Percentiles rank a stretch among this genome's conserved stretches.
These are phyloP conservation scores for Yponomeuta plumbellus DNA, from an alignment of 2,888 invertebrate species.

Conservation along the genomic window DNA sequence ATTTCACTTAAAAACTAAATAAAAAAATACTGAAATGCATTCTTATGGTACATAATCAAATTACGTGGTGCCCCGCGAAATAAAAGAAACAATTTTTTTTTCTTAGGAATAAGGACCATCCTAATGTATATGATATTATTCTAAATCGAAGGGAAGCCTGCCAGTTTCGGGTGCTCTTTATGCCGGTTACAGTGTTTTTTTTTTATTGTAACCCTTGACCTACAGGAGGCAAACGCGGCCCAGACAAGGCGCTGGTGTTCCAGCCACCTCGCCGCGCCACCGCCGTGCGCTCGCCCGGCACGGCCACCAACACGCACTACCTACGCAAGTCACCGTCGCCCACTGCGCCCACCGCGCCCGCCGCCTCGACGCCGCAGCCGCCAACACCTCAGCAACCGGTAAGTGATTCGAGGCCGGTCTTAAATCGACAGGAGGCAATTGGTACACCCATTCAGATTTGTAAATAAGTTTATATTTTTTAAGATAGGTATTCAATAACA, in stretches of 20 bases:
- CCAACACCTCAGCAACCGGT: conserved; percentile 36
- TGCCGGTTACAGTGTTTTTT: not conserved
- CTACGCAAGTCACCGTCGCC: conserved; percentile 96
- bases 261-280: conserved; percentile 85
- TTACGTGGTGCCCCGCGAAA: too few relatives aligned
- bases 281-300: conserved; percentile 91
- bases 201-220: not conserved
- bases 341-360: conserved; percentile 77
- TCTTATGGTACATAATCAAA: too few relatives aligned
- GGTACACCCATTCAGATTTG: too few relatives aligned
- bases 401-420: not conserved
- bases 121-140: too few relatives aligned
- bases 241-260: conserved; percentile 79
- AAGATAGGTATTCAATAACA: too few relatives aligned
- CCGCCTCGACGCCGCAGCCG: conserved; percentile 39
- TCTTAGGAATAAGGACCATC: too few relatives aligned
- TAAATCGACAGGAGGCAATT: conserved; percentile 56
- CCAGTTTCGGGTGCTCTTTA: too few relatives aligned
- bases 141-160: too few relatives aligned
- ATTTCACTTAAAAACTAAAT: too few relatives aligned
- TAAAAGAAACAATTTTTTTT: too few relatives aligned
- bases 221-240: conserved; percentile 71
- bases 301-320: conserved; percentile 87
- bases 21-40: too few relatives aligned
- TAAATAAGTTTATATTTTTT: too few relatives aligned